These are phyloP conservation scores for Nephila pilipes DNA, from an alignment of 1,140 invertebrate species.

Conservation along the genomic window DNA sequence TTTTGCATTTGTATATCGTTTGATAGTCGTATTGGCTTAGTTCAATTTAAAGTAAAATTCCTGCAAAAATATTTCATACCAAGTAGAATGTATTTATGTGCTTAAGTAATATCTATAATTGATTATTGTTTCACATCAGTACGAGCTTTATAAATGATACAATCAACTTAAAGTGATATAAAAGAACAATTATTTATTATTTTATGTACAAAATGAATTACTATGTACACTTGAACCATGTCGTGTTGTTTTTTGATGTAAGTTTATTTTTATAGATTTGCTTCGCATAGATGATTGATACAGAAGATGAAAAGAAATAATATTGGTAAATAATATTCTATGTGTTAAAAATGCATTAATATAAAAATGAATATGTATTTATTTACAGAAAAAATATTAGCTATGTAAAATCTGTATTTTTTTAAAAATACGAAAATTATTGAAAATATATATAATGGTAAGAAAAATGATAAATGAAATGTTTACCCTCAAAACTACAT, in stretches of 20 bases:
- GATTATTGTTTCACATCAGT: neutral
- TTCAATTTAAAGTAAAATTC: neutral
- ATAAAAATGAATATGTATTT: constrained; percentile 18
- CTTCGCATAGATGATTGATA: neutral
- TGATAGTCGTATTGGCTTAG: neutral
- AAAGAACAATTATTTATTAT: constrained; percentile 34
- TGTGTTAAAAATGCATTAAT: neutral
- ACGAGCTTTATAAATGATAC: constrained; percentile 3
- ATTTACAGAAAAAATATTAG: neutral
- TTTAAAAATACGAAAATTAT: neutral
- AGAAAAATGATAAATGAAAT: neutral
- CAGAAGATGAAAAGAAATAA: neutral
- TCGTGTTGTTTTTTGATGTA: neutral
- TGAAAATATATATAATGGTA: neutral
- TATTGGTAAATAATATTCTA: neutral
- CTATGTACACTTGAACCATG: neutral
- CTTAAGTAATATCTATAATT: neutral
- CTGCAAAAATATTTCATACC: too few relatives aligned
- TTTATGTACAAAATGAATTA: neutral
- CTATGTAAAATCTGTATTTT: too few relatives aligned
- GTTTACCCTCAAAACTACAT: too few relatives aligned
- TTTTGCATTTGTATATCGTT: neutral
- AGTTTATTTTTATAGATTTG: constrained; percentile 29
- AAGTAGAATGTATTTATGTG: too few relatives aligned
- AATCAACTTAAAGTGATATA: constrained; percentile 23